Evolutionary conservation across 2,113 vertebrate genomes (phyloP), one percentile per base, ranked within the genome.

Genomic region (Lipotes vexillifer): DNA sequence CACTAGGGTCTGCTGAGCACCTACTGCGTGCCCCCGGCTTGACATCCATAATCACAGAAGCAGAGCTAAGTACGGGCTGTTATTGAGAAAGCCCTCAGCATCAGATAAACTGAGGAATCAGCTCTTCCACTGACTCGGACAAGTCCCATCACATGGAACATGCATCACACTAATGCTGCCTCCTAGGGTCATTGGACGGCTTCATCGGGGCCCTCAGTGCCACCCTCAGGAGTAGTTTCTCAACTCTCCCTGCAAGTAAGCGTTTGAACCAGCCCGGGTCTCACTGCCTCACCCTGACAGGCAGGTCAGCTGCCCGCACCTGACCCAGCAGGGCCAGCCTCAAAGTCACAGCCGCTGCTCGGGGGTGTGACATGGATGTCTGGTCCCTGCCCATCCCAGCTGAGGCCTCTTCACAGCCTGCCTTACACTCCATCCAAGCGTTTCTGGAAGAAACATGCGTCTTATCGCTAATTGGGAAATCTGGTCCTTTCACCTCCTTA

Each of bases 261-360:
- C 41, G 33, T 61, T 27, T 49, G 63, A 84, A 27, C 52, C 27
- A 36, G 84, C 29, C n/a, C 17, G 0, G n/a, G 23, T 38, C 46
- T 80, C 65, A 1, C 14, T 3, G 15, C 44, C 57, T 33, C 38
- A 5, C 2, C 0, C 55, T 1, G 0, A 41, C 13, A 8, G 17
- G 41, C 3, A 8, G 36, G 25, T 25, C 87, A 36, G 46, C 65
- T 2, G 9, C n/a, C 46, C 33, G 57, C 59, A 31, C 9, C 1
- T 1, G 11, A 33, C 41, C 63, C 20, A 52, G 41, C 49, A 29
- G 49, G 6, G 14, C 52, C 52, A 17, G 36, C 77, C 68, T 65
- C 66, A 36, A 55, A 38, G 55, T 8, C 61, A 6, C 33, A 0
- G 0, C 31, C 23, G 23, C 25, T 80, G 46, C 44, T 25, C 3